Evolutionary conservation across 2,797 vertebrate species (phyloP), one percentile per base, ranked within the genome.

Genomic region (Sebastes variabilis): DNA sequence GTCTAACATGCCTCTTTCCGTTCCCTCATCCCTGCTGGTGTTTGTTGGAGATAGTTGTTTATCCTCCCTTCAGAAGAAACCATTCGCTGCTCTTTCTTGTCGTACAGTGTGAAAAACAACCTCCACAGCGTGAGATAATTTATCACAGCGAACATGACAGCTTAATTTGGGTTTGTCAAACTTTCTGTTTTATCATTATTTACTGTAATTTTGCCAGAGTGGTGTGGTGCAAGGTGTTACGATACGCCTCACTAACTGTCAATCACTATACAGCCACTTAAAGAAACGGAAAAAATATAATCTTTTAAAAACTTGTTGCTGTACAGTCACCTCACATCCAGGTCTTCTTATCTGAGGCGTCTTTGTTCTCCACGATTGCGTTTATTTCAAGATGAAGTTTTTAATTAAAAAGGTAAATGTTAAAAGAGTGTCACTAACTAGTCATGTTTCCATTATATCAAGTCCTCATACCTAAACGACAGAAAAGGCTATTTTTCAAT

Each of bases 131-230:
- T 60, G 81, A 75, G 72, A 81, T 80, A 80, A 82, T 80, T 89
- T 79, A 81, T 84, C 87, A 64, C 59, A 30, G 77, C 52, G 62
- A 82, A 86, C 80, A 34, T 69, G 84, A 87, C 85, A 85, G 71
- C 66, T 85, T 88, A 55, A 89, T 91, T 87, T 87, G 10, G 62
- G 79, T 78, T 88, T 73, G 76, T 89, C 83, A 89, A 34, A 83
- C 72, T 78, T 79, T 38, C 68, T 52, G 65, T 81, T 86, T 89
- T 55, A 82, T 90, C 75, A 55, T 81, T 66, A 72, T 80, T 84
- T 77, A 30, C 56, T 27, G 62, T 84, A 55, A 82, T 80, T 67
- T 52, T 77, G 61, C 25, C 67, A n/a, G 60, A 80, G 67, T 30
- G 54, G 71, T 56, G 76, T 22, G 4, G 13, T 18, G 24, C 30